Evolutionary conservation across 37 sponge, comb jelly and placozoan species (phyloP).

Genomic region (Hormiphora californensis): DNA sequence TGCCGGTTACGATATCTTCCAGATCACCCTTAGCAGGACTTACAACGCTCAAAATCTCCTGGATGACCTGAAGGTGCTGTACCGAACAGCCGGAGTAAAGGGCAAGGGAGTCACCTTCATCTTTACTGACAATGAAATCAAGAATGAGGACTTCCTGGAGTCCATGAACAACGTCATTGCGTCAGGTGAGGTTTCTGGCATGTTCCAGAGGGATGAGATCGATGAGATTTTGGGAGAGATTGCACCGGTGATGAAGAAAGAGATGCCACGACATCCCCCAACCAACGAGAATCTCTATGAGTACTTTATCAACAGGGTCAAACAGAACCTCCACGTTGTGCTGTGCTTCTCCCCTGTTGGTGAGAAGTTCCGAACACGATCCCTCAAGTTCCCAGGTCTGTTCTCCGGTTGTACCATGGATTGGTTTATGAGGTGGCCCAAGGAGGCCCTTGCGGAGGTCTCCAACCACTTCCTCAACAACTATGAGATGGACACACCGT

Average conservation of each 20-base stretch:
- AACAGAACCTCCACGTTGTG: conserved; percentile 95
- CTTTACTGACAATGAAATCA: conserved; percentile 99
- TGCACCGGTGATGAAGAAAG: conserved; percentile 96
- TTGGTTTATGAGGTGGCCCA: conserved; percentile 99
- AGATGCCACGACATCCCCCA: conserved; percentile 88
- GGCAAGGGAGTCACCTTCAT: conserved; percentile 94
- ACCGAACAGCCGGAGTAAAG: conserved; percentile 78
- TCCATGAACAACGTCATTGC: conserved; percentile 98
- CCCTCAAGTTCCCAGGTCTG: conserved; percentile 97
- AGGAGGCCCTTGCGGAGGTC: conserved; percentile 96
- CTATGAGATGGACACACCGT: conserved; percentile 77
- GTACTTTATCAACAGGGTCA: conserved; percentile 89
- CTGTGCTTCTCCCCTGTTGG: conserved; percentile 99
- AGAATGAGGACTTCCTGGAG: conserved; percentile 97
- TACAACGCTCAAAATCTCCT: conserved; percentile 93
- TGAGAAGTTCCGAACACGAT: conserved; percentile 93
- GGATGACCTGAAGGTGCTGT: conserved; percentile 93
- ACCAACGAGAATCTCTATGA: conserved; percentile 97
- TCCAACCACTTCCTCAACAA: conserved; percentile 85
- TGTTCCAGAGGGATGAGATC: conserved; percentile 95
- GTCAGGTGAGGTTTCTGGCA: conserved; percentile 82
- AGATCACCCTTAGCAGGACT: conserved; percentile 88
- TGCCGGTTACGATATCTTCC: conserved; percentile 99
- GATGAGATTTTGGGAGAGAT: conserved; percentile 91
- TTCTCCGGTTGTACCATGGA: conserved; percentile 99